These are phyloP conservation scores for Tinamus guttatus DNA, from an alignment of 2,113 vertebrate genomes.

Conservation along the genomic window DNA sequence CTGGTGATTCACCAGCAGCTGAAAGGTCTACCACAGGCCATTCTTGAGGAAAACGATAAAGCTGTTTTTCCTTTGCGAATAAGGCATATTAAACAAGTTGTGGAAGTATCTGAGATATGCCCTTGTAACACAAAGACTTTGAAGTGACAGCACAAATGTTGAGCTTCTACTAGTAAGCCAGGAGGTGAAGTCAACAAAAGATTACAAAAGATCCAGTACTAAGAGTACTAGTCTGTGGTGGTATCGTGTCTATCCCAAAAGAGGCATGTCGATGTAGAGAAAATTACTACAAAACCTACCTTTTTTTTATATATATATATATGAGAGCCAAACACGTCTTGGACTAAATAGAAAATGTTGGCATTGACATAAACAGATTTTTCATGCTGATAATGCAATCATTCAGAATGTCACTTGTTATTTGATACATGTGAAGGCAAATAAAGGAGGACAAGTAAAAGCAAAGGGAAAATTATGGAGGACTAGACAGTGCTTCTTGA, in stretches of 20 bases:
- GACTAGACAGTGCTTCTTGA: neutral
- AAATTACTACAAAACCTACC: neutral
- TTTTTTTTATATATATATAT: too few species aligned
- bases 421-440: neutral
- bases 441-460: neutral
- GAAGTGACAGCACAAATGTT: neutral
- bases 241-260: neutral
- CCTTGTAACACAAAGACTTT: neutral
- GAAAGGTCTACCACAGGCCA: neutral
- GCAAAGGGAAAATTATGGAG: neutral
- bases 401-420: neutral
- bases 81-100: neutral
- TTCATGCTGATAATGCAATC: constrained; percentile 10
- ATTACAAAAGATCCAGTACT: neutral
- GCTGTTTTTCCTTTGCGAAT: neutral
- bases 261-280: neutral
- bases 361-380: constrained; percentile 20
- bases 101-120: neutral
- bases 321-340: neutral
- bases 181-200: neutral
- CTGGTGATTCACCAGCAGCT: neutral
- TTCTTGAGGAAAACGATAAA: neutral
- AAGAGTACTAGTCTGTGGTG: neutral
- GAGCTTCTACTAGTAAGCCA: neutral
- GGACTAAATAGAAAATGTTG: neutral